Percentiles rank a stretch among this genome's conserved stretches.
Evolutionary conservation across 2,113 vertebrate genomes (phyloP).

Genomic region (Callopanchax toddi): DNA sequence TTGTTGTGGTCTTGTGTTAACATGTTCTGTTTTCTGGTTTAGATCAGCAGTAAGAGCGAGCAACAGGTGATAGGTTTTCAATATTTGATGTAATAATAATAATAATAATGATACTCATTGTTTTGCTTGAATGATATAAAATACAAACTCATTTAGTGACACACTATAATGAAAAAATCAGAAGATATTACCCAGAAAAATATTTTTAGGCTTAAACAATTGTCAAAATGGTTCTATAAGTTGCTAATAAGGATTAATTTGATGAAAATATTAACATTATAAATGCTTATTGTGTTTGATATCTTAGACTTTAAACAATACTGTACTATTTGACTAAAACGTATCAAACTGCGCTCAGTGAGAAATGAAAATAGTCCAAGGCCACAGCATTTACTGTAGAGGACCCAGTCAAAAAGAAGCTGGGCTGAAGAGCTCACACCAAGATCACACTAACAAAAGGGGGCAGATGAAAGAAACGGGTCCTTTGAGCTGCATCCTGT

Average conservation of each 20-base stretch:
- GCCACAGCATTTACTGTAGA: constrained; percentile 36
- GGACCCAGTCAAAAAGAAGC: constrained; percentile 59
- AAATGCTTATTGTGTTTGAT: background rate
- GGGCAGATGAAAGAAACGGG: constrained; percentile 84
- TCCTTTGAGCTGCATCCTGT: constrained; percentile 64
- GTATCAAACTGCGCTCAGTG: background rate
- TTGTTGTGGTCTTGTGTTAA: background rate
- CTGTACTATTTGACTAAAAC: background rate
- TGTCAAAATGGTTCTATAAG: background rate
- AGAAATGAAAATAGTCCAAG: constrained; percentile 9
- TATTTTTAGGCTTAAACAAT: too few species aligned
- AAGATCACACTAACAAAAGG: constrained; percentile 73
- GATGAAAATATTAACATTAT: background rate
- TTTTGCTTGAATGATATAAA: too few species aligned
- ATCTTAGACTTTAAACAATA: constrained; percentile 5
- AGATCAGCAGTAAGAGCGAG: too few species aligned
- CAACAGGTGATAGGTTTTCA: too few species aligned
- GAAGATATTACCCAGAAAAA: too few species aligned
- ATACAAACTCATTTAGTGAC: too few species aligned
- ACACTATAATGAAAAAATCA: too few species aligned
- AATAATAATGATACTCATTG: too few species aligned
- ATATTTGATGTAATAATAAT: too few species aligned
- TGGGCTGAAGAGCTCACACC: constrained; percentile 34
- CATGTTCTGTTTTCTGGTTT: background rate
- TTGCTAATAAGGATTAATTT: background rate